A percentile compares a stretch with the other conserved stretches of the same genome.
phyloP scores from a whole-genome alignment of 2,797 vertebrate genomes.

The Tenualosa thibaudeaui region DNA sequence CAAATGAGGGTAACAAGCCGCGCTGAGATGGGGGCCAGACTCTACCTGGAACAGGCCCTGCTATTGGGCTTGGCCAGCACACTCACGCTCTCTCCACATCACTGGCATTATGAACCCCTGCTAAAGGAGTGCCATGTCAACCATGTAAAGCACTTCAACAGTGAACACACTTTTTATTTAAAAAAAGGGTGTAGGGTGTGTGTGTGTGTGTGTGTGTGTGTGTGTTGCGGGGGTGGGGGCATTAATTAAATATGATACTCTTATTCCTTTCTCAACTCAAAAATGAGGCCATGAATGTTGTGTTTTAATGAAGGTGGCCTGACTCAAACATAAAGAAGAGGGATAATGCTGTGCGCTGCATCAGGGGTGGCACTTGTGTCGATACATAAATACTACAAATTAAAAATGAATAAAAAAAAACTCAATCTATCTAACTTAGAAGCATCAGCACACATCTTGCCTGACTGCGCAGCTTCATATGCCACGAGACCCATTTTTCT shows the following conservation, averaged over 20 bases:
- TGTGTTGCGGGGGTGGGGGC: background rate
- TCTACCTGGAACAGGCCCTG: background rate
- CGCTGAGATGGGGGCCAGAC: background rate
- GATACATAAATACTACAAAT: background rate
- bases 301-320: background rate
- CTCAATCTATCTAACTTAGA: background rate
- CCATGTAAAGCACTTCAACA: background rate
- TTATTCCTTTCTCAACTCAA: background rate
- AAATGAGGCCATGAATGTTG: background rate
- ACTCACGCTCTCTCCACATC: background rate
- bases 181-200: background rate
- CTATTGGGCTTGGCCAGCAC: background rate
- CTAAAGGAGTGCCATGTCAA: background rate
- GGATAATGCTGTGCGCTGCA: background rate
- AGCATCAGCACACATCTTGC: background rate
- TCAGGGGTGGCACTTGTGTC: background rate
- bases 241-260: slow-evolving; percentile 6
- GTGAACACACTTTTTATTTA: background rate
- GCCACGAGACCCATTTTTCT: slow-evolving; percentile 6
- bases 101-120: background rate
- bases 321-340: background rate
- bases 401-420: slow-evolving; percentile 9
- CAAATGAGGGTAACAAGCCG: background rate
- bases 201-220: no score
- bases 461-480: background rate